Evolutionary conservation across 2,113 vertebrate genomes (phyloP).

Genomic region (Nerophis ophidion): DNA sequence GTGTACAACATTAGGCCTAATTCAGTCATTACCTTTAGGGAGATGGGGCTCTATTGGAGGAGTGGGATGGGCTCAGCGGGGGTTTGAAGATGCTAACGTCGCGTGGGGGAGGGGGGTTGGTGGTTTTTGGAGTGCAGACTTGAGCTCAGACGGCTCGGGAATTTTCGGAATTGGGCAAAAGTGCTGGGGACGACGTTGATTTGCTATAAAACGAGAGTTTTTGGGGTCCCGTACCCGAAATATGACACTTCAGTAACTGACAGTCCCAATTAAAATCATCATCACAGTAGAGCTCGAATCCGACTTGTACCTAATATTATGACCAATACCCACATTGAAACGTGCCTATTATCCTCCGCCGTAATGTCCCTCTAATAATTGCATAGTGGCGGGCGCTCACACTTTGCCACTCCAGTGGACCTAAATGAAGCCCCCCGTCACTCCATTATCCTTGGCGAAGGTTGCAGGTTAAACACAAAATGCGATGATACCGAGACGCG

Average conservation of each 20-base stretch:
- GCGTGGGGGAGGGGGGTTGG: not conserved
- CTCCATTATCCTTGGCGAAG: constrained; percentile 72
- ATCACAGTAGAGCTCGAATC: not conserved
- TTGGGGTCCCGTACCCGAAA: no score
- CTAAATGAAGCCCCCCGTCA: constrained; percentile 53
- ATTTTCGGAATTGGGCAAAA: constrained; percentile 38
- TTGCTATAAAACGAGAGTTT: constrained; percentile 25
- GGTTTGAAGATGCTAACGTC: constrained; percentile 58
- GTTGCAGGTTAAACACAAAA: constrained; percentile 71
- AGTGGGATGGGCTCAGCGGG: constrained; percentile 70
- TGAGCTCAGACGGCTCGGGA: constrained; percentile 33
- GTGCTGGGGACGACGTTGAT: constrained; percentile 19
- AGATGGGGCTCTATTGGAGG: constrained; percentile 69
- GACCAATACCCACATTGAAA: constrained; percentile 32
- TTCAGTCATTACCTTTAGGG: constrained; percentile 79
- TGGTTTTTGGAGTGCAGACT: constrained; percentile 15
- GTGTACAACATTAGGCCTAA: constrained; percentile 80
- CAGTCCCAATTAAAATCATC: no score
- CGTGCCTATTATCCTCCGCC: constrained; percentile 33
- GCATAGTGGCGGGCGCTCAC: constrained; percentile 36
- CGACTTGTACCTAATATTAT: not conserved
- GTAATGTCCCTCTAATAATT: constrained; percentile 54
- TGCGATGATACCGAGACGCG: constrained; percentile 51
- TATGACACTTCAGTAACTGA: no score
- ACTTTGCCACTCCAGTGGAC: constrained; percentile 60